These are phyloP conservation scores for Apamea anceps DNA, from an alignment of 2,888 invertebrate species.

Conservation along the genomic window DNA sequence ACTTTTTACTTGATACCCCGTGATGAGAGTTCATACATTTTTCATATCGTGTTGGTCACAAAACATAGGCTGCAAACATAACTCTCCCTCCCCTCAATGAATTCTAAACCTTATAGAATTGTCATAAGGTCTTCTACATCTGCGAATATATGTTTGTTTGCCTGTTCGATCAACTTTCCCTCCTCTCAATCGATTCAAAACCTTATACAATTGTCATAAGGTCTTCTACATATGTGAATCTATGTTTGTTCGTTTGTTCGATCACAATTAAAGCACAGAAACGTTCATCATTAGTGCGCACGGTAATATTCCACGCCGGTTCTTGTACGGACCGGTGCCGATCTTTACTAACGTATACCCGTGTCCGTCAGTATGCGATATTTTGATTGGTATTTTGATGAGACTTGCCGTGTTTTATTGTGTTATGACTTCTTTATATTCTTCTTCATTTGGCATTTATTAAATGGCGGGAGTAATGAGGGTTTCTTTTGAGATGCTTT, in stretches of 20 bases:
- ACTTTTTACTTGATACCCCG: slow-evolving; percentile 80
- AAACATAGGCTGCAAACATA: slow-evolving; percentile 73
- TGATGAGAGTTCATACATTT: slow-evolving; percentile 88
- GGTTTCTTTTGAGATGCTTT: neutral
- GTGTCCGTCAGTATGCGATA: slow-evolving; percentile 80
- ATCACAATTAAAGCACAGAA: slow-evolving; percentile 89
- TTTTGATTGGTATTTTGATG: slow-evolving; percentile 85
- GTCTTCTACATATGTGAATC: slow-evolving; percentile 14
- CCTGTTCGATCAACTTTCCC: slow-evolving; percentile 75
- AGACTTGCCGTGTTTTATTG: slow-evolving; percentile 72
- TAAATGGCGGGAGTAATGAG: slow-evolving; percentile 5
- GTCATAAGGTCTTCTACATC: slow-evolving; percentile 41
- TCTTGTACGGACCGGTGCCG: slow-evolving; percentile 76
- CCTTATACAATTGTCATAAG: slow-evolving; percentile 60
- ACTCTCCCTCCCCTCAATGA: neutral
- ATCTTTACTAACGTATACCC: slow-evolving; percentile 76
- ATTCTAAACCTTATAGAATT: slow-evolving; percentile 61
- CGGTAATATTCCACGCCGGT: slow-evolving; percentile 89
- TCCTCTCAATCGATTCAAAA: slow-evolving; percentile 39
- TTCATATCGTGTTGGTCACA: slow-evolving; percentile 84
- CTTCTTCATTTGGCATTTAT: slow-evolving; percentile 28
- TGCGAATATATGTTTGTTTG: slow-evolving; percentile 72
- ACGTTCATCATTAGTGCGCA: slow-evolving; percentile 88
- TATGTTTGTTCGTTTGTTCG: slow-evolving; percentile 80
- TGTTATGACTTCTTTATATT: slow-evolving; percentile 62